phyloP scores from a whole-genome alignment of 2,888 invertebrate genomes.

The Drosophila recens region DNA sequence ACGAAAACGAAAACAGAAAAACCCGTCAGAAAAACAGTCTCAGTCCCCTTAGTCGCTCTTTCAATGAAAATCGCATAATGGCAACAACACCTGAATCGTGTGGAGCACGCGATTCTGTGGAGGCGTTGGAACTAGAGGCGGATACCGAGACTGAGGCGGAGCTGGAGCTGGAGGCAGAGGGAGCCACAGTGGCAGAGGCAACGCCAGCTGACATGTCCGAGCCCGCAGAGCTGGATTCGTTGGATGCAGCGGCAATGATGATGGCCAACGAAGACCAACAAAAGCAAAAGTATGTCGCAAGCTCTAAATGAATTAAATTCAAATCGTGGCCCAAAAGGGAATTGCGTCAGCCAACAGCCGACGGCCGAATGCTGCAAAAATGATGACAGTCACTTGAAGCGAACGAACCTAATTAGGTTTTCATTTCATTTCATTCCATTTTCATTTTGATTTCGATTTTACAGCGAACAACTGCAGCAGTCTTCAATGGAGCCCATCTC shows the following conservation, averaged over 20 bases:
- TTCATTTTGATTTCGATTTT: slow-evolving; percentile 12
- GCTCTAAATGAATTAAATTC: slow-evolving; percentile 49
- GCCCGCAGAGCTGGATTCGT: slow-evolving; percentile 37
- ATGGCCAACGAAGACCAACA: slow-evolving; percentile 52
- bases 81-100: slow-evolving; percentile 74
- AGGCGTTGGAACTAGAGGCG: slow-evolving; percentile 60
- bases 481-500: slow-evolving; percentile 72
- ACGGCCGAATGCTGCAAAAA: slow-evolving; percentile 5
- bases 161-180: slow-evolving; percentile 26
- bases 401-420: slow-evolving; percentile 46
- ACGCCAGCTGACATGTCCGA: slow-evolving; percentile 45
- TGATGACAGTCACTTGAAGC: neutral
- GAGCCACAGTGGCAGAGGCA: slow-evolving; percentile 11
- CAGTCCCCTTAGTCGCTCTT: slow-evolving; percentile 48
- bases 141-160: slow-evolving; percentile 49
- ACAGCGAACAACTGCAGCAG: slow-evolving; percentile 57
- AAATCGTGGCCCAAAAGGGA: slow-evolving; percentile 38
- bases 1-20: slow-evolving; percentile 11
- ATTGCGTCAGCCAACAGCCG: neutral
- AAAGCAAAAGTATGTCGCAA: slow-evolving; percentile 73
- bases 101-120: slow-evolving; percentile 70
- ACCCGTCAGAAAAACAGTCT: slow-evolving; percentile 28
- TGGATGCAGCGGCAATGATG: slow-evolving; percentile 31
- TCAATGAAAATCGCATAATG: slow-evolving; percentile 79
- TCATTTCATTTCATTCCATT: slow-evolving; percentile 46